Evolutionary conservation across 2,888 invertebrate species (phyloP).

Genomic region (Leptopterna dolabrata): DNA sequence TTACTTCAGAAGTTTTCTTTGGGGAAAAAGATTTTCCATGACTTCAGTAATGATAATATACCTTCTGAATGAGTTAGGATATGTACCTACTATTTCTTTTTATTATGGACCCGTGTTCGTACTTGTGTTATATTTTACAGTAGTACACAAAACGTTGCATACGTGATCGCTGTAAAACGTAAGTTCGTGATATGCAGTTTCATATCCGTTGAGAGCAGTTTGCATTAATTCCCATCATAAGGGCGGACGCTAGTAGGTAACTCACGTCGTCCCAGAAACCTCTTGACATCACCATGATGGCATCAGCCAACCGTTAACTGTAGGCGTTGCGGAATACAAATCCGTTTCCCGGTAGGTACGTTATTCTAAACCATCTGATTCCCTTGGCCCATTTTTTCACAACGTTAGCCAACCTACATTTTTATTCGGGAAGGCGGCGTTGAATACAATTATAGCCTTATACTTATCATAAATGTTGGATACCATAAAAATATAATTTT

Average conservation of each 20-base stretch:
- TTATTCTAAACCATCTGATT: background rate
- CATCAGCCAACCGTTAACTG: constrained; percentile 35
- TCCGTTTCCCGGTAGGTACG: constrained; percentile 15
- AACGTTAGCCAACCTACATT: background rate
- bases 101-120: too few species aligned
- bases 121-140: too few species aligned
- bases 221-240: constrained; percentile 4
- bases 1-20: too few species aligned
- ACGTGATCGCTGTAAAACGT: background rate
- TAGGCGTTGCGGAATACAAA: constrained; percentile 45
- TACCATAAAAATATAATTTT: too few species aligned
- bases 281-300: constrained; percentile 24
- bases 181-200: background rate
- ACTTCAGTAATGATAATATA: too few species aligned
- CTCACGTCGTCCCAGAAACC: constrained; percentile 1
- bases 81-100: too few species aligned
- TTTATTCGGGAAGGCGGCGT: background rate
- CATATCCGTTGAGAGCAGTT: background rate
- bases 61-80: too few species aligned
- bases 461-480: too few species aligned
- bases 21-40: too few species aligned
- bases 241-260: constrained; percentile 20
- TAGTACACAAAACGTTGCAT: too few species aligned
- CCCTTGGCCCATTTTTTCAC: constrained; percentile 13
- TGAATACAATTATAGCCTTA: too few species aligned